These are phyloP conservation scores for Gastrophysa polygoni DNA, from an alignment of 2,888 invertebrate species.

Conservation along the genomic window DNA sequence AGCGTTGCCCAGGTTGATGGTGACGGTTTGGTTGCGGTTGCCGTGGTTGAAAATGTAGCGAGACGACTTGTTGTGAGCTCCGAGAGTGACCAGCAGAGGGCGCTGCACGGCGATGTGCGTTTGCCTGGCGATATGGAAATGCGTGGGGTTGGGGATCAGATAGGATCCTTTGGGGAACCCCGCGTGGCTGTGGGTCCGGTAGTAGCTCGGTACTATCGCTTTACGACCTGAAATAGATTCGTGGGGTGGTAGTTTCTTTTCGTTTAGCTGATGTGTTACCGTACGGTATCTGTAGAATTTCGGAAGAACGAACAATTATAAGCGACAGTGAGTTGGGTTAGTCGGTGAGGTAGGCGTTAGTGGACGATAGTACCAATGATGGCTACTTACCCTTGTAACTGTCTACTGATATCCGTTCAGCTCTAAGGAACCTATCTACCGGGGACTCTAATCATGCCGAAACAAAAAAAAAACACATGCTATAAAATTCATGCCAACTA, in stretches of 20 bases:
- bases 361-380: constrained; percentile 12
- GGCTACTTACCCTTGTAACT: constrained; percentile 49
- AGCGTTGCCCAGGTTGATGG: constrained; percentile 47
- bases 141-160: constrained; percentile 53
- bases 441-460: constrained; percentile 46
- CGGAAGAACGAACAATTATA: constrained; percentile 4
- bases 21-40: constrained; percentile 39
- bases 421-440: constrained; percentile 48
- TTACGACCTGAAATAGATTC: constrained; percentile 46
- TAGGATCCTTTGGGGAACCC: constrained; percentile 57
- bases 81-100: constrained; percentile 46
- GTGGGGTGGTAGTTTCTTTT: constrained; percentile 20
- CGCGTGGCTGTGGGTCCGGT: constrained; percentile 54
- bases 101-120: constrained; percentile 45
- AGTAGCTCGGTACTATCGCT: constrained; percentile 32
- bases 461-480: constrained; percentile 38
- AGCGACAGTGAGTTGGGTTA: background rate
- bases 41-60: constrained; percentile 34
- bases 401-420: constrained; percentile 47
- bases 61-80: constrained; percentile 30
- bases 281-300: constrained; percentile 36
- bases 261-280: constrained; percentile 23
- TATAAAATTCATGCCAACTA: constrained; percentile 26
- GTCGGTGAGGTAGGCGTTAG: background rate
- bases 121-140: constrained; percentile 54